Evolutionary conservation across 2,888 invertebrate genomes (phyloP).

Genomic region (Erebia ligea): DNA sequence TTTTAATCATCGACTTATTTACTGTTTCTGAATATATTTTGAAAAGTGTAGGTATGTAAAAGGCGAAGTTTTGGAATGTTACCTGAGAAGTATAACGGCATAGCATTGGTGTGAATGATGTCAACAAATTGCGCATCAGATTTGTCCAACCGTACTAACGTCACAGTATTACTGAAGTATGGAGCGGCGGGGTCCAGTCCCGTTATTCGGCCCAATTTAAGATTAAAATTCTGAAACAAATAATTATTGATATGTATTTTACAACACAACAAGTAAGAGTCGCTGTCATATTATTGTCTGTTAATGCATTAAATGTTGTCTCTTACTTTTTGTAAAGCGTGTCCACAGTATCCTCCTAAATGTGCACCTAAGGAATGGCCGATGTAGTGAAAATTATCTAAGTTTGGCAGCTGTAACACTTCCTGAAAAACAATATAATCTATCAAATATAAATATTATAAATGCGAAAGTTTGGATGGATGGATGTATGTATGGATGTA

Average conservation of each 20-base stretch:
- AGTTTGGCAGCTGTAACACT: constrained; percentile 76
- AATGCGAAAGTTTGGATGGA: too few species aligned
- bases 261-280: too few species aligned
- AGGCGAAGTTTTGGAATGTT: constrained; percentile 12
- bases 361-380: constrained; percentile 95
- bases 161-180: constrained; percentile 91
- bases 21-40: too few species aligned
- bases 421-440: constrained; percentile 64
- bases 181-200: constrained; percentile 97
- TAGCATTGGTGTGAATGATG: constrained; percentile 94
- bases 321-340: constrained; percentile 85
- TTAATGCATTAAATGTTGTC: not conserved
- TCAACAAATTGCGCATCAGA: constrained; percentile 95
- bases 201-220: constrained; percentile 90
- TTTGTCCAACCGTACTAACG: constrained; percentile 91
- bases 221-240: constrained; percentile 82
- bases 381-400: constrained; percentile 90
- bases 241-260: not conserved
- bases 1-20: too few species aligned
- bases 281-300: too few species aligned
- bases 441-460: too few species aligned
- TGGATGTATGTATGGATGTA: too few species aligned
- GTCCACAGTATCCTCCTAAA: constrained; percentile 92
- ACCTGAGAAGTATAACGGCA: constrained; percentile 86
- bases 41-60: too few species aligned